phyloP scores from a whole-genome alignment of 2,113 vertebrate species.

The Emydocephalus ijimae region DNA sequence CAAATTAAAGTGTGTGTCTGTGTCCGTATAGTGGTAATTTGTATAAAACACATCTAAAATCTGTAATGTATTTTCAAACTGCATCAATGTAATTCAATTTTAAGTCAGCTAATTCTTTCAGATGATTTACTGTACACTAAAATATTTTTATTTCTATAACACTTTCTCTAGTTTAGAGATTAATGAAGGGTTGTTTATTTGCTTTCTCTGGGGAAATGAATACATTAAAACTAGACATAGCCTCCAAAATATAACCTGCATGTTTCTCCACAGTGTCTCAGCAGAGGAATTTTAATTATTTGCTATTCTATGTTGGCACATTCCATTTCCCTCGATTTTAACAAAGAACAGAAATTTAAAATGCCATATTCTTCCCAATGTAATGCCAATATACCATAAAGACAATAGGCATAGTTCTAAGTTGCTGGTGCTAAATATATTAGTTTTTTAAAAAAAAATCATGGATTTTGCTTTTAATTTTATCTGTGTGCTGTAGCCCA shows the following conservation, averaged over 20 bases:
- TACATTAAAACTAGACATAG: slow-evolving; percentile 10
- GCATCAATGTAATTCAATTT: neutral
- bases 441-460: neutral
- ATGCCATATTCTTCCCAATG: neutral
- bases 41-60: neutral
- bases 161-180: slow-evolving; percentile 10
- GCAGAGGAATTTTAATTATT: slow-evolving; percentile 10
- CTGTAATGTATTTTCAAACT: neutral
- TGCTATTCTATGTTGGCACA: neutral
- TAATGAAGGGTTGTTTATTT: slow-evolving; percentile 18
- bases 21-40: neutral
- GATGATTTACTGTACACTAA: slow-evolving; percentile 23
- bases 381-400: neutral
- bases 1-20: neutral
- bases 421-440: neutral
- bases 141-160: slow-evolving; percentile 28
- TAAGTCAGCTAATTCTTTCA: slow-evolving; percentile 24
- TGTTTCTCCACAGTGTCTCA: slow-evolving; percentile 2
- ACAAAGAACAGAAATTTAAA: slow-evolving; percentile 6
- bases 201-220: slow-evolving; percentile 4
- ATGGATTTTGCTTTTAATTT: neutral
- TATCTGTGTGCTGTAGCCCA: neutral
- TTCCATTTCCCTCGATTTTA: neutral
- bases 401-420: neutral
- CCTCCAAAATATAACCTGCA: slow-evolving; percentile 11